A percentile compares a stretch with the other conserved stretches of the same genome.
phyloP scores from a whole-genome alignment of 2,113 vertebrate genomes.

The Dromas ardeola region DNA sequence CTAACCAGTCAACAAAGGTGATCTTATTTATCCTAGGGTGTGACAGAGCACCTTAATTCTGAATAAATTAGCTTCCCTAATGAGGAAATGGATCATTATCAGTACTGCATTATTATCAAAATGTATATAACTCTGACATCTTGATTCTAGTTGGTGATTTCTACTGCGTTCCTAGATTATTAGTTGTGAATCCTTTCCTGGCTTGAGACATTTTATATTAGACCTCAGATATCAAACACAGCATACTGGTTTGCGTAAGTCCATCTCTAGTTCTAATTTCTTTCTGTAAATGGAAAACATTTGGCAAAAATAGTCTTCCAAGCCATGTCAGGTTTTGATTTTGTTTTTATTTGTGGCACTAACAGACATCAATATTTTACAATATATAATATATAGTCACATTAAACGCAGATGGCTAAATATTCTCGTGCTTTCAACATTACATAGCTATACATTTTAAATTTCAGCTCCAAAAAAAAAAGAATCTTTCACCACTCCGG shows the following conservation, averaged over 20 bases:
- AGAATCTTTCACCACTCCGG: background rate
- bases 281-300: background rate
- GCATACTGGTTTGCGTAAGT: background rate
- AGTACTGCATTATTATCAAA: background rate
- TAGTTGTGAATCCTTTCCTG: background rate
- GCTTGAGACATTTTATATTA: background rate
- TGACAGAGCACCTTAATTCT: background rate
- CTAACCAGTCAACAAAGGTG: background rate
- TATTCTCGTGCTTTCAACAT: background rate
- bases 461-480: background rate
- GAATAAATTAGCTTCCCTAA: background rate
- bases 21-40: background rate
- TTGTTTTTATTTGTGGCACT: conserved; percentile 78
- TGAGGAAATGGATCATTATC: background rate
- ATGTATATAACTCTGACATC: background rate
- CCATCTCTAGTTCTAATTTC: background rate
- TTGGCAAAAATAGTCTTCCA: background rate
- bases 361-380: conserved; percentile 63
- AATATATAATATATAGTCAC: conserved; percentile 32
- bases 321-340: background rate
- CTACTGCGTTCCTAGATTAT: background rate
- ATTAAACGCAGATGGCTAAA: conserved; percentile 34
- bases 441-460: conserved; percentile 2
- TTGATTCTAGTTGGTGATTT: background rate
- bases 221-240: background rate